A percentile compares a stretch with the other conserved stretches of the same genome.
Evolutionary conservation across 2,888 invertebrate genomes (phyloP).

Genomic region (Synanthedon vespiformis): DNA sequence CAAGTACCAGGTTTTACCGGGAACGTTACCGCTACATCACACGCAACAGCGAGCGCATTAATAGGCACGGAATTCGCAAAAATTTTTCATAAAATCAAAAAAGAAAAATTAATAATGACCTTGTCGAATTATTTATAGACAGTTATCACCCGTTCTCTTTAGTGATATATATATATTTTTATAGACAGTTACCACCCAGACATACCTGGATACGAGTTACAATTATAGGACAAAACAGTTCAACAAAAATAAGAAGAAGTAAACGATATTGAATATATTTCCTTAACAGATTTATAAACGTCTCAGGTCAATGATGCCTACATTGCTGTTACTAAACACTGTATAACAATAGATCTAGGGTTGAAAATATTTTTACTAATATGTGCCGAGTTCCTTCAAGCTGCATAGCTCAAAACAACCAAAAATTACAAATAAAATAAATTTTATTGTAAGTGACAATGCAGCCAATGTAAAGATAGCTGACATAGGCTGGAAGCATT

Average conservation of each 20-base stretch:
- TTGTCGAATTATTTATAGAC: too few species aligned
- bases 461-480: conserved; percentile 9
- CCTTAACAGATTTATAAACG: conserved; percentile 12
- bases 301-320: conserved; percentile 7
- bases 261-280: conserved; percentile 4
- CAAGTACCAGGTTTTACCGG: background rate
- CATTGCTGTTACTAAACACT: conserved; percentile 3
- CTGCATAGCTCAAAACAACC: conserved; percentile 1
- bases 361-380: conserved; percentile 1
- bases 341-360: conserved; percentile 2
- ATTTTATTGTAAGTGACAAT: conserved; percentile 7
- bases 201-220: conserved; percentile 6
- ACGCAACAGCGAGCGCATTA: background rate
- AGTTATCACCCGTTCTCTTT: too few species aligned
- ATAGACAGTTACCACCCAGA: too few species aligned
- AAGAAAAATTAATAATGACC: background rate
- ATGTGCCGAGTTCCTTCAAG: conserved; percentile 1
- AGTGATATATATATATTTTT: too few species aligned
- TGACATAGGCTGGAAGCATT: conserved; percentile 12
- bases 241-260: conserved; percentile 7
- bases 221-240: conserved; percentile 5
- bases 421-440: conserved; percentile 11
- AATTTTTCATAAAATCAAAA: background rate
- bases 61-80: background rate
- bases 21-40: background rate